Evolutionary conservation across 2,113 vertebrate genomes (phyloP), one percentile per base, ranked within the genome.

Genomic region (Tiliqua scincoides): DNA sequence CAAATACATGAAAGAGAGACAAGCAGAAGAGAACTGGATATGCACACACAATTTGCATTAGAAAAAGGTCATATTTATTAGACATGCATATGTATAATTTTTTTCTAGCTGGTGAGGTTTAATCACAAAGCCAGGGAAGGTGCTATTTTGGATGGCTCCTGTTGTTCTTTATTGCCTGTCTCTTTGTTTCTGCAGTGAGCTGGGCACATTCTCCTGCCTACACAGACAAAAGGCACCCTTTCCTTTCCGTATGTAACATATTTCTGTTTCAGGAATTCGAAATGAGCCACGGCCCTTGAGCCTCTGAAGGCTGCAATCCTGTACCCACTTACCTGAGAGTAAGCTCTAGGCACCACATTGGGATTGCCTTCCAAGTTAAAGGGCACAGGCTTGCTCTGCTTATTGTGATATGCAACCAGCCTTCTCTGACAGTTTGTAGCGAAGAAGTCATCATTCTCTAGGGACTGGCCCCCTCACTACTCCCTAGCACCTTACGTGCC

Each of bases 161-260:
- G 0, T 18, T 89, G 78, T 82, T 89, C 79, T 91, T 87, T 82
- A 78, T 74, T 43, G 87, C 71, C 88, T 35, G 74, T 86, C 83
- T 88, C 92, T 93, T 92, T 93, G 92, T 94, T 93, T 90, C 89
- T 90, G 88, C 84, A 90, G 82, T 86, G 88, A 85, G 86, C 89
- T 89, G 62, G 27, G 88, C 80, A 90, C 71, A 0, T 74, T 91
- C 85, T 0, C 0, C 84, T 85, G 86, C 76, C 62, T 82, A 74
- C 78, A 91, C 87, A 57, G 11, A 83, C 89, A 89, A 12, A 17
- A 32, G 14, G 40, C 67, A 25, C 23, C 14, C 23, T 89, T 89
- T 89, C 74, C 86, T 78, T 84, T 87, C 74, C 79, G 84, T 89
- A 87, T 83, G 80, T 90, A 37, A 32, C 27, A 12, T 59, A 61